A percentile compares a stretch with the other conserved stretches of the same genome.
These are phyloP conservation scores for Cantharis rufa DNA, from an alignment of 2,888 invertebrate genomes.

Conservation along the genomic window DNA sequence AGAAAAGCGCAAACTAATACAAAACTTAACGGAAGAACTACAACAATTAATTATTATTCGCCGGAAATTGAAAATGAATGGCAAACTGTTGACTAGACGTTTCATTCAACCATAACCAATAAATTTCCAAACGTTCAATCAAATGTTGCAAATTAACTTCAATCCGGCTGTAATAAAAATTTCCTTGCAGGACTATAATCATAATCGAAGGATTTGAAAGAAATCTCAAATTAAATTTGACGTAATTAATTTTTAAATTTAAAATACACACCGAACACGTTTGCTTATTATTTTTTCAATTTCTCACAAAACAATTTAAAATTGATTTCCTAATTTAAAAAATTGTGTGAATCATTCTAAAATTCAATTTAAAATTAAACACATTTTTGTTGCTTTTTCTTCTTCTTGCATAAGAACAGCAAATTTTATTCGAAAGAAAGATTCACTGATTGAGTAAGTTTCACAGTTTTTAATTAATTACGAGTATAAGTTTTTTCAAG, in stretches of 20 bases:
- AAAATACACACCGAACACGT: not conserved
- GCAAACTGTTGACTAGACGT: slow-evolving; percentile 45
- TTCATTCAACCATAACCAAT: slow-evolving; percentile 44
- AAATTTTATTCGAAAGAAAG: not conserved
- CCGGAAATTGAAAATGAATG: slow-evolving; percentile 54
- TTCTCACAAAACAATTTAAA: not conserved
- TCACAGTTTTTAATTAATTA: not conserved
- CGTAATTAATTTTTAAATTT: not conserved
- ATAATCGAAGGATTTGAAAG: too few relatives aligned
- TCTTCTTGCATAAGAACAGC: not conserved
- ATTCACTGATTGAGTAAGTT: not conserved
- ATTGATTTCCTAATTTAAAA: not conserved
- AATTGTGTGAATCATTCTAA: not conserved
- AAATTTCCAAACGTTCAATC: slow-evolving; percentile 41
- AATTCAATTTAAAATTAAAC: not conserved
- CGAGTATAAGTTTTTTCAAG: not conserved
- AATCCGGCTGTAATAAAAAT: not conserved
- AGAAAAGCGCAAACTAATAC: slow-evolving; percentile 33
- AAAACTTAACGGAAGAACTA: slow-evolving; percentile 49
- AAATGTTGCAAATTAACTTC: slow-evolving; percentile 31
- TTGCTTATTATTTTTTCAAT: not conserved
- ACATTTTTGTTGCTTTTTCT: not conserved
- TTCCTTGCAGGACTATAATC: not conserved
- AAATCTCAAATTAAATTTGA: not conserved
- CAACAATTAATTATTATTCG: slow-evolving; percentile 47